These are phyloP conservation scores for Oxyscelio sp. DNA, from an alignment of 2,888 invertebrate genomes.

Conservation along the genomic window DNA sequence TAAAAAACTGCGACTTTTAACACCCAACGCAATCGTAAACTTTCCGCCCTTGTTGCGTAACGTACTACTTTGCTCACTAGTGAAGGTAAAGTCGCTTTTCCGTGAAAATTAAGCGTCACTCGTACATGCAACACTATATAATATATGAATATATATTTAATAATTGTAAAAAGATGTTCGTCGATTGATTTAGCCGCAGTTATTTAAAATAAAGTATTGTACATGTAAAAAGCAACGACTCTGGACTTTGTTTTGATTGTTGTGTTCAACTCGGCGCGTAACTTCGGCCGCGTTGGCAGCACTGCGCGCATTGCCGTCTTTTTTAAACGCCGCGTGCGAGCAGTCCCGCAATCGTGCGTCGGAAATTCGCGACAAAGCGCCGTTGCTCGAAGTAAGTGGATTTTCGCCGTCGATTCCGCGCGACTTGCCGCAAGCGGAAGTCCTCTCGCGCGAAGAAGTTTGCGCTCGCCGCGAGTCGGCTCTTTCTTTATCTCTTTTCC, in stretches of 20 bases:
- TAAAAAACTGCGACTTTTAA: too few species aligned
- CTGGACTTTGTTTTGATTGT: too few species aligned
- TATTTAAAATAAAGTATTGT: constrained; percentile 57
- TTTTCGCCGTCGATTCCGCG: background rate
- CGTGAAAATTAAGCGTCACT: background rate
- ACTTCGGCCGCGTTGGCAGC: constrained; percentile 23
- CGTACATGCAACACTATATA: constrained; percentile 34
- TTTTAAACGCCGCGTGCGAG: constrained; percentile 58
- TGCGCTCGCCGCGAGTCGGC: too few species aligned
- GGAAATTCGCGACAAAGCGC: constrained; percentile 75
- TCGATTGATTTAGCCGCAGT: constrained; percentile 33
- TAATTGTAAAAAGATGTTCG: constrained; percentile 49
- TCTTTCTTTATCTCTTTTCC: constrained; percentile 15
- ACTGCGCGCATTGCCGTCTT: constrained; percentile 40
- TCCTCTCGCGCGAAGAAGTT: too few species aligned
- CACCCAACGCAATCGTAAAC: too few species aligned
- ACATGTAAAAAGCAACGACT: too few species aligned
- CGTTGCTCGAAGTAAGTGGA: constrained; percentile 33
- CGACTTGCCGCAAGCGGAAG: too few species aligned
- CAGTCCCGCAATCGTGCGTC: constrained; percentile 81
- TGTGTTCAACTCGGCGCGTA: too few species aligned
- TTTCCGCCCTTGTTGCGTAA: too few species aligned
- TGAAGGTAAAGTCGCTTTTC: too few species aligned
- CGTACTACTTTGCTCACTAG: too few species aligned
- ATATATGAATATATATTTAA: constrained; percentile 32